These are phyloP conservation scores for Tetramorium bicarinatum DNA, from an alignment of 2,888 invertebrate species.

Conservation along the genomic window DNA sequence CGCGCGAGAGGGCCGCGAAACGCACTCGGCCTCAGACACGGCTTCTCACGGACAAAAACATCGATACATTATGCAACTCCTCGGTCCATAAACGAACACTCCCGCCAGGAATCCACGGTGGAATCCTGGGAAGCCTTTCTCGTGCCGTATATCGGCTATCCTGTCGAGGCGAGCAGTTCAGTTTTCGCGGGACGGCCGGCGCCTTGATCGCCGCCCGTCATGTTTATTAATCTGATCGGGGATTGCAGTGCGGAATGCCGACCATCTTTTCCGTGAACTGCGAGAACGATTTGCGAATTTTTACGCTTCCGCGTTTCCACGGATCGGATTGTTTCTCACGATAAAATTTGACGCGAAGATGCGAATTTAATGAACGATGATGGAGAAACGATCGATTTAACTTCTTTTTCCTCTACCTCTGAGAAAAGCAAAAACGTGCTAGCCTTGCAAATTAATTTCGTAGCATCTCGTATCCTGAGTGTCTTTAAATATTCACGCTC, in stretches of 20 bases:
- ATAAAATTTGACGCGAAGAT: neutral
- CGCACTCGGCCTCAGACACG: slow-evolving; percentile 44
- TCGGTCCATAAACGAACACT: slow-evolving; percentile 83
- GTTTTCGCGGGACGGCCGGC: slow-evolving; percentile 32
- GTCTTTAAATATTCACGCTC: slow-evolving; percentile 67
- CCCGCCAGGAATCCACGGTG: slow-evolving; percentile 77
- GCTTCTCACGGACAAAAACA: slow-evolving; percentile 76
- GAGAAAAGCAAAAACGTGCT: slow-evolving; percentile 38
- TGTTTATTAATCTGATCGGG: slow-evolving; percentile 76
- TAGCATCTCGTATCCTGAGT: slow-evolving; percentile 3
- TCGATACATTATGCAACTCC: slow-evolving; percentile 84
- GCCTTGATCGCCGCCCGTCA: slow-evolving; percentile 57
- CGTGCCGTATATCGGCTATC: slow-evolving; percentile 19
- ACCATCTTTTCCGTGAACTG: slow-evolving; percentile 48
- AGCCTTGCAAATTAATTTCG: slow-evolving; percentile 36
- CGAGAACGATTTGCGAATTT: slow-evolving; percentile 36
- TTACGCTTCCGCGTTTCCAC: slow-evolving; percentile 17
- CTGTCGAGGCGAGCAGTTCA: slow-evolving; percentile 7
- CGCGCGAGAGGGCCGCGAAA: slow-evolving; percentile 47
- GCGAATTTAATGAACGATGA: neutral
- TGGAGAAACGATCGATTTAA: neutral
- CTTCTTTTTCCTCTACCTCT: neutral
- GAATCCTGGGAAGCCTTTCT: slow-evolving; percentile 69
- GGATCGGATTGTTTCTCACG: slow-evolving; percentile 69
- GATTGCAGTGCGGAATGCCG: slow-evolving; percentile 53